Evolutionary conservation across 2,113 vertebrate genomes (phyloP).

Genomic region (Alexandromys fortis): DNA sequence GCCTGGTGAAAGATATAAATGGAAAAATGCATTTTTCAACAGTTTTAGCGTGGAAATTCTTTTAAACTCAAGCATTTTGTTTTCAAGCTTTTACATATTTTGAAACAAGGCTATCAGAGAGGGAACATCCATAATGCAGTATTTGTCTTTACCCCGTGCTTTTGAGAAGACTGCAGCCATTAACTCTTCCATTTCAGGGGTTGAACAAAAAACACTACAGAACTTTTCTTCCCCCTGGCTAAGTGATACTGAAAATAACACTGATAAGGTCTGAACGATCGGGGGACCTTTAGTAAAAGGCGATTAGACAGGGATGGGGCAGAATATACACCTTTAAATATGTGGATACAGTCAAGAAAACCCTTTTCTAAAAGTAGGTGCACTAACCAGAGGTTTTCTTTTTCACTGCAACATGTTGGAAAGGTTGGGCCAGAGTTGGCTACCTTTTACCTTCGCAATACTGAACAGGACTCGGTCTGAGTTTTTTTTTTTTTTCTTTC

Average conservation of each 20-base stretch:
- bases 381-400: neutral
- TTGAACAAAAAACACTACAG: slow-evolving; percentile 54
- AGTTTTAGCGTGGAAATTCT: neutral
- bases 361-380: neutral
- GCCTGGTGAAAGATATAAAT: neutral
- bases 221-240: slow-evolving; percentile 59
- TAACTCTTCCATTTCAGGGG: slow-evolving; percentile 70
- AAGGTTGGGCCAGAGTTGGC: neutral
- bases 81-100: slow-evolving; percentile 47
- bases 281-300: slow-evolving; percentile 20
- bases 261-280: slow-evolving; percentile 55
- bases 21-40: slow-evolving; percentile 7
- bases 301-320: slow-evolving; percentile 56
- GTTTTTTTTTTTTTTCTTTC: neutral
- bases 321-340: slow-evolving; percentile 19
- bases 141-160: neutral
- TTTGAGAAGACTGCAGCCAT: slow-evolving; percentile 58
- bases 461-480: neutral
- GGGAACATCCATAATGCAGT: neutral
- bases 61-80: slow-evolving; percentile 7
- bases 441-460: neutral
- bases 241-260: slow-evolving; percentile 56
- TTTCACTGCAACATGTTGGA: slow-evolving; percentile 7
- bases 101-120: neutral
- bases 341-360: neutral